These are phyloP conservation scores for Melinopterus prodromus DNA, from an alignment of 2,888 invertebrate genomes.

Conservation along the genomic window DNA sequence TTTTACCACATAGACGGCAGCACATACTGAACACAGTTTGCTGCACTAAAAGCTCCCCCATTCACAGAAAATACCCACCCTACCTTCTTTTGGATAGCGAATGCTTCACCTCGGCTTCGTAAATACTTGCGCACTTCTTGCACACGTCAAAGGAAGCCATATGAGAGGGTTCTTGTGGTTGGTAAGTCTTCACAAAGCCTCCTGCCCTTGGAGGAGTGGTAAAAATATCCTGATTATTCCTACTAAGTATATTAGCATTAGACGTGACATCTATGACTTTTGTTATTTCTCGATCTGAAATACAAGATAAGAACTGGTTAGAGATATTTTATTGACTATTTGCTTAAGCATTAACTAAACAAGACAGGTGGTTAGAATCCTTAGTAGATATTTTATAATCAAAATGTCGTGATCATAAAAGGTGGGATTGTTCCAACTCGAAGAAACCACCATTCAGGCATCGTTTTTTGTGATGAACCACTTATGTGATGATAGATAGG, in stretches of 20 bases:
- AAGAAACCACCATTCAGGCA: no score
- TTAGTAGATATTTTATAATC: no score
- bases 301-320: not conserved
- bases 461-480: no score
- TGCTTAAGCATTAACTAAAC: no score
- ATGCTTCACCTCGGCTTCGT: conserved; percentile 6
- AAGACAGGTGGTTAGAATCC: no score
- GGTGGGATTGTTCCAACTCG: no score
- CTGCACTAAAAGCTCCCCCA: not conserved
- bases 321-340: no score
- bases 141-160: conserved; percentile 7
- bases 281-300: not conserved
- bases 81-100: not conserved
- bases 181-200: conserved; percentile 30
- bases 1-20: no score
- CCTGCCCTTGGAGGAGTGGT: conserved; percentile 39
- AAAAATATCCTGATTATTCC: conserved; percentile 34
- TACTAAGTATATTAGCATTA: conserved; percentile 28
- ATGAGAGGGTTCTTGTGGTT: not conserved
- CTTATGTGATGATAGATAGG: no score
- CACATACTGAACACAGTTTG: no score
- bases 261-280: conserved; percentile 13
- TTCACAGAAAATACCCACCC: not conserved
- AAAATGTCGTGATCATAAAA: no score
- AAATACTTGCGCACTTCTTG: conserved; percentile 7